Percentiles rank a stretch among this genome's conserved stretches.
Conservation (phyloP, 92 coral and sea anemone species). For the Pocillopora meandrina region DNA sequence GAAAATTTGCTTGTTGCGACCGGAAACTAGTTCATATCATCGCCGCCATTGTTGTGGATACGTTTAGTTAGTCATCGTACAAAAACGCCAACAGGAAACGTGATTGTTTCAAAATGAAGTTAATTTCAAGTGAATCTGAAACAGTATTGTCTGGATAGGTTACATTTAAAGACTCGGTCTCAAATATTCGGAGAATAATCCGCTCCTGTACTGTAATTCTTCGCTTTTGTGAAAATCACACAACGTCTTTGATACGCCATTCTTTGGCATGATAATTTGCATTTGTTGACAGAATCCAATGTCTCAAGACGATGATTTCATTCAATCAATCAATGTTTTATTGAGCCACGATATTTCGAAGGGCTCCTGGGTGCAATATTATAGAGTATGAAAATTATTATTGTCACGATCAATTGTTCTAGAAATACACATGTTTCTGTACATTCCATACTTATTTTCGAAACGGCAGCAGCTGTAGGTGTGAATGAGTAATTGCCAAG, state of each 20-base stretch:
- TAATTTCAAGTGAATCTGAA: slow-evolving; percentile 4
- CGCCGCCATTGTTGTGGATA: slow-evolving; percentile 32
- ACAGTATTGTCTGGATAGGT: neutral
- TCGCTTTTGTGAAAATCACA: neutral
- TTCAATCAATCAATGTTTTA: slow-evolving; percentile 27
- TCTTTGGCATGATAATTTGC: slow-evolving; percentile 17
- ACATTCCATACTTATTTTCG: neutral
- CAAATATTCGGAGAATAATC: neutral
- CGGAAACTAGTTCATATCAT: slow-evolving; percentile 37
- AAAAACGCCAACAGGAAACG: neutral
- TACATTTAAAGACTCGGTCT: neutral
- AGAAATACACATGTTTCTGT: neutral
- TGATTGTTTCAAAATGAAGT: neutral
- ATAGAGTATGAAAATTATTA: neutral
- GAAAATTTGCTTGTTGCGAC: slow-evolving; percentile 7
- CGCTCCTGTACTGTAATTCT: neutral
- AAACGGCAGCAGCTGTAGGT: too few species aligned
- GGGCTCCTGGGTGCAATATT: neutral
- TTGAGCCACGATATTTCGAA: slow-evolving; percentile 1
- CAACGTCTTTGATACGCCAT: neutral
- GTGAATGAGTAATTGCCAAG: neutral
- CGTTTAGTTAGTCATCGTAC: slow-evolving; percentile 26
- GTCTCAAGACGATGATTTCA: slow-evolving; percentile 22
- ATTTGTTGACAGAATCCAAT: slow-evolving; percentile 34
- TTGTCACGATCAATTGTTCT: neutral